phyloP scores from a whole-genome alignment of 2,113 vertebrate genomes.

The Coptodon bakossiorum region DNA sequence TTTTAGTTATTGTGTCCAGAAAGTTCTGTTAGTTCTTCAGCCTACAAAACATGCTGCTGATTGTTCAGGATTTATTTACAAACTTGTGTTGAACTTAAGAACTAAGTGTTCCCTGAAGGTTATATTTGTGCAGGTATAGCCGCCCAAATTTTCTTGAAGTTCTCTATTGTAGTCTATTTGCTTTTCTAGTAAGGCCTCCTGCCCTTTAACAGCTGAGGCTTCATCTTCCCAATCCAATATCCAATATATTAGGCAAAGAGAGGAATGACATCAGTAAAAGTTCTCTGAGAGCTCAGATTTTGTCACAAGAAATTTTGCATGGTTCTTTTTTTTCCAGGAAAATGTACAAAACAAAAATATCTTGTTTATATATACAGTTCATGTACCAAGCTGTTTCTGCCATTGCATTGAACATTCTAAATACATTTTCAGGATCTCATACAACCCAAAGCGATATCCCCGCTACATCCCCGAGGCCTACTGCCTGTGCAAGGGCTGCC shows the following conservation, averaged over 20 bases:
- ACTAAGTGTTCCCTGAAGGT: background rate
- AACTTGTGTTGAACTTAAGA: background rate
- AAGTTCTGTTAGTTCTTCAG: background rate
- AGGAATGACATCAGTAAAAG: background rate
- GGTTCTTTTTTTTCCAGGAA: background rate
- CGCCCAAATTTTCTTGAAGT: background rate
- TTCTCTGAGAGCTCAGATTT: background rate
- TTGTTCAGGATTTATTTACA: background rate
- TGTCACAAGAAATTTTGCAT: background rate
- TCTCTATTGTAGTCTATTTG: background rate
- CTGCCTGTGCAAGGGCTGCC: constrained; percentile 90
- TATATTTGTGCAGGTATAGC: background rate
- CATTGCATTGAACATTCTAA: background rate
- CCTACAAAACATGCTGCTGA: background rate
- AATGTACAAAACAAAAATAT: background rate
- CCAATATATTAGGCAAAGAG: background rate
- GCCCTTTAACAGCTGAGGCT: background rate
- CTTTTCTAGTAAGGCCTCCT: background rate
- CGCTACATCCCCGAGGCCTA: constrained; percentile 90
- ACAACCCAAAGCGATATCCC: constrained; percentile 81
- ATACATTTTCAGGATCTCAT: constrained; percentile 74
- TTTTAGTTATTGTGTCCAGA: background rate
- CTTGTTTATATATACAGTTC: background rate
- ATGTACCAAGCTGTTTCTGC: background rate
- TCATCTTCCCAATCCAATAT: background rate